A percentile compares a stretch with the other conserved stretches of the same genome.
Evolutionary conservation across 2,113 vertebrate genomes (phyloP).

Genomic region (Nymphicus hollandicus): DNA sequence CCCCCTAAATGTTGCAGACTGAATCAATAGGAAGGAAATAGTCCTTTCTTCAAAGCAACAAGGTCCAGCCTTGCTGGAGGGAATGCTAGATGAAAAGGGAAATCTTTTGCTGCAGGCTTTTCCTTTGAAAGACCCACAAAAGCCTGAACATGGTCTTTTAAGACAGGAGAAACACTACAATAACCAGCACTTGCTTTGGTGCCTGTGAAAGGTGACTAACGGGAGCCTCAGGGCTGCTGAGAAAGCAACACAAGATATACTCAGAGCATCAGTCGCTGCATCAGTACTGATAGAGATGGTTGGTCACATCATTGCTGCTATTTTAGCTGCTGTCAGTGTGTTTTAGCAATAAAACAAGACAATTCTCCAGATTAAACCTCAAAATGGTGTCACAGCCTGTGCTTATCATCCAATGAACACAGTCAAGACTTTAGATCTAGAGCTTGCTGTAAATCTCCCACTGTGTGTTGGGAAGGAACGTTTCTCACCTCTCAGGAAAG

Average conservation of each 20-base stretch:
- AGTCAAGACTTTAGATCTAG: background rate
- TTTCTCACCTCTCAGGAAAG: background rate
- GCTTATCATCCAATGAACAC: fast-evolving
- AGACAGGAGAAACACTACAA: background rate
- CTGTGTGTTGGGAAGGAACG: fast-evolving
- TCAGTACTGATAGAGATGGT: fast-evolving
- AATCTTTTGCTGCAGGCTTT: background rate
- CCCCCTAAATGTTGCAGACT: background rate
- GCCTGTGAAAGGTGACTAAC: background rate
- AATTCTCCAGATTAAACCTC: background rate
- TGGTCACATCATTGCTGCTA: fast-evolving
- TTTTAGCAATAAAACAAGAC: background rate
- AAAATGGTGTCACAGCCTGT: fast-evolving
- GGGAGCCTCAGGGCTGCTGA: background rate
- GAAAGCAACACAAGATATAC: background rate
- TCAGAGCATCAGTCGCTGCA: background rate
- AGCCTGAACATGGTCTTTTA: background rate
- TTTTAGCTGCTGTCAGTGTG: fast-evolving
- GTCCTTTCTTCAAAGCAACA: background rate
- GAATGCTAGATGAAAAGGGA: background rate
- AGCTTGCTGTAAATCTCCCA: background rate
- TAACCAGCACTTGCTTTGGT: background rate
- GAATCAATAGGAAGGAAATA: background rate
- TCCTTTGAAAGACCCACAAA: background rate
- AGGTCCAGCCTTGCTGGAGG: background rate